phyloP scores from a whole-genome alignment of 2,797 vertebrate genomes.

The Oreochromis mossambicus region DNA sequence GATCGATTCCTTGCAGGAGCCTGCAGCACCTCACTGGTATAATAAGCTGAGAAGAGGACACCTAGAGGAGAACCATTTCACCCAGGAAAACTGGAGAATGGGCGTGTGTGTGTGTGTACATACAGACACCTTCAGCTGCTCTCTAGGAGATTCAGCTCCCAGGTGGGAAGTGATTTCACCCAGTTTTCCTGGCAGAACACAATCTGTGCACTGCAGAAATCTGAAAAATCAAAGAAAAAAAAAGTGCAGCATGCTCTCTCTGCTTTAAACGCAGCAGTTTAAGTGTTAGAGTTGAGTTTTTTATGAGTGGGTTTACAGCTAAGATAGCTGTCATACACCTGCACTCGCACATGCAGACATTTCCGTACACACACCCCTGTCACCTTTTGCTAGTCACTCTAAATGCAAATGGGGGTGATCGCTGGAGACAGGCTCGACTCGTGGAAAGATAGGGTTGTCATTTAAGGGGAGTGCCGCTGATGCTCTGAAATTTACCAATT shows the following conservation, averaged over 20 bases:
- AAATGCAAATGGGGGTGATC: constrained; percentile 83
- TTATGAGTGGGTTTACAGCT: constrained; percentile 10
- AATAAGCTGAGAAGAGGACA: background rate
- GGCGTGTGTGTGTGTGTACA: background rate
- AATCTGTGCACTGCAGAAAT: constrained; percentile 27
- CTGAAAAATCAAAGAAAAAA: constrained; percentile 13
- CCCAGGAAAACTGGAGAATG: background rate
- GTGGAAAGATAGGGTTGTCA: constrained; percentile 80
- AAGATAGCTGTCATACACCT: constrained; percentile 14
- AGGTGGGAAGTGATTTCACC: constrained; percentile 1
- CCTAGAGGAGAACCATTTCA: constrained; percentile 24
- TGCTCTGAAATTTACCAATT: constrained; percentile 83
- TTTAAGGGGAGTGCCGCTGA: constrained; percentile 71
- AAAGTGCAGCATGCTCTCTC: background rate
- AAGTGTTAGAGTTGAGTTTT: constrained; percentile 11
- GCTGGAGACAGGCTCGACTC: constrained; percentile 55
- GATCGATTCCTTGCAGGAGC: constrained; percentile 49
- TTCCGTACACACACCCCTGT: background rate
- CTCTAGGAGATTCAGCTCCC: background rate
- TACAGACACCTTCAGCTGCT: background rate
- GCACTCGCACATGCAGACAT: background rate
- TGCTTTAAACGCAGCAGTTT: background rate
- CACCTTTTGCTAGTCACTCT: constrained; percentile 76
- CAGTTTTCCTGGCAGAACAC: background rate
- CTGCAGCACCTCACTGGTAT: constrained; percentile 17